Percentiles rank a stretch among this genome's conserved stretches.
Evolutionary conservation across 2,797 vertebrate species (phyloP).

Genomic region (Merluccius polli): DNA sequence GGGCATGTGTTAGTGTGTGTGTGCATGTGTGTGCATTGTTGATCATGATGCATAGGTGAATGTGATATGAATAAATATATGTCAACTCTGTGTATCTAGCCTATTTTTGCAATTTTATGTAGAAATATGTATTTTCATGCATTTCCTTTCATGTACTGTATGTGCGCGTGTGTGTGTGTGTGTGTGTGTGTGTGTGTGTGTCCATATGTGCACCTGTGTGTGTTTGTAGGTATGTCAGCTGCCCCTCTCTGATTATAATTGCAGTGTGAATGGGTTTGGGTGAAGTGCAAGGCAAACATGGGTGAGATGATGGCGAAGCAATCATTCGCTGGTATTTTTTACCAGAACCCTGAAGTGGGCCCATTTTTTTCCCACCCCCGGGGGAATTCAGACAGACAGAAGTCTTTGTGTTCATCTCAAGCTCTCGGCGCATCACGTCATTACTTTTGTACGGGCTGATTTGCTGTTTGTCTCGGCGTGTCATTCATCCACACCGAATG

Average conservation of each 20-base stretch:
- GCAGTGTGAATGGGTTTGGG: conserved; percentile 28
- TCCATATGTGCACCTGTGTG: neutral
- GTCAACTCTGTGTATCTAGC: conserved; percentile 24
- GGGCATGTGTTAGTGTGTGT: conserved; percentile 21
- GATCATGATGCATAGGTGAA: neutral
- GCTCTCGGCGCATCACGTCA: conserved; percentile 25
- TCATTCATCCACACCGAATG: conserved; percentile 18
- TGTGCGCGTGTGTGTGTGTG: conserved; percentile 34
- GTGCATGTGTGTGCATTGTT: conserved; percentile 10
- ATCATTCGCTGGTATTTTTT: conserved; percentile 31
- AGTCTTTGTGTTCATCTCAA: conserved; percentile 24
- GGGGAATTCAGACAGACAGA: conserved; percentile 5
- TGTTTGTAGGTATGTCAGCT: conserved; percentile 20
- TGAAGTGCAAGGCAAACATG: conserved; percentile 10
- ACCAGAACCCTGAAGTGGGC: conserved; percentile 1
- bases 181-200: conserved; percentile 5
- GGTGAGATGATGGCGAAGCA: conserved; percentile 7
- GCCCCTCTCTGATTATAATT: conserved; percentile 60
- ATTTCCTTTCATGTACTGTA: conserved; percentile 41
- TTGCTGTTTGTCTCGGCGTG: conserved; percentile 34
- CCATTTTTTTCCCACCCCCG: conserved; percentile 25
- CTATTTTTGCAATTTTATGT: neutral
- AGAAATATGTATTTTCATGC: conserved; percentile 34
- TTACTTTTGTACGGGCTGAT: conserved; percentile 35
- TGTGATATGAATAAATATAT: conserved; percentile 3